phyloP scores from a whole-genome alignment of 2,888 invertebrate species.

The Atethmia centrago region DNA sequence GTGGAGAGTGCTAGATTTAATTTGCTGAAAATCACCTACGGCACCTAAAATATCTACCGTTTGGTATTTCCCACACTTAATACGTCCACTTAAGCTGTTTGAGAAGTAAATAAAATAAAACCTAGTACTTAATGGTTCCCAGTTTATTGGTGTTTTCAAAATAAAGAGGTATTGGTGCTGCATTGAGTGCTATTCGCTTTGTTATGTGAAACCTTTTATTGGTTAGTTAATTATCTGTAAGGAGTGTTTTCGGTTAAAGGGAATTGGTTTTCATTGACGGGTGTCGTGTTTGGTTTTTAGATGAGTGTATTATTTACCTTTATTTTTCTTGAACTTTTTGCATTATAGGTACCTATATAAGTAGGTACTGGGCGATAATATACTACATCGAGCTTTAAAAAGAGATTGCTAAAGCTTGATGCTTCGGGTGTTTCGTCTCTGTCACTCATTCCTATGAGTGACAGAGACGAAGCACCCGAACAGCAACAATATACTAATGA shows the following conservation, averaged over 20 bases:
- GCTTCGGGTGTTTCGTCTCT: no score
- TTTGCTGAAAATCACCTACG: conserved; percentile 59
- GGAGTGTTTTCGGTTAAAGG: conserved; percentile 24
- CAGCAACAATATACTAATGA: not conserved
- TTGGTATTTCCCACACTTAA: conserved; percentile 84
- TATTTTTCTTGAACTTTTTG: not conserved
- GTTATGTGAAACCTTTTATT: conserved; percentile 48
- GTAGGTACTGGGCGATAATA: not conserved
- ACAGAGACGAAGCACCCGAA: not conserved
- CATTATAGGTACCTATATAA: not conserved
- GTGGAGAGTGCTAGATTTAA: not conserved
- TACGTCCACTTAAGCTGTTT: conserved; percentile 75
- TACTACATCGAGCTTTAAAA: not conserved
- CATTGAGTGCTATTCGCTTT: conserved; percentile 49
- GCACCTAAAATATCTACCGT: conserved; percentile 68
- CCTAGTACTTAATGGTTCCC: conserved; percentile 76
- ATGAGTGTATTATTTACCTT: not conserved
- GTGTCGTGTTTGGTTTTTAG: conserved; percentile 11
- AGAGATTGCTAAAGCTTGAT: not conserved
- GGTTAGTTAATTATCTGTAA: conserved; percentile 53
- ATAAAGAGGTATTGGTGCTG: conserved; percentile 66
- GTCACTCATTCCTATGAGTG: no score
- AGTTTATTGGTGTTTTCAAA: conserved; percentile 75
- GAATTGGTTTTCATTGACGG: not conserved
- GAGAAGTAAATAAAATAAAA: conserved; percentile 86